A percentile compares a stretch with the other conserved stretches of the same genome.
phyloP scores from a whole-genome alignment of 2,797 vertebrate genomes.

The Mionectes olivaceus region DNA sequence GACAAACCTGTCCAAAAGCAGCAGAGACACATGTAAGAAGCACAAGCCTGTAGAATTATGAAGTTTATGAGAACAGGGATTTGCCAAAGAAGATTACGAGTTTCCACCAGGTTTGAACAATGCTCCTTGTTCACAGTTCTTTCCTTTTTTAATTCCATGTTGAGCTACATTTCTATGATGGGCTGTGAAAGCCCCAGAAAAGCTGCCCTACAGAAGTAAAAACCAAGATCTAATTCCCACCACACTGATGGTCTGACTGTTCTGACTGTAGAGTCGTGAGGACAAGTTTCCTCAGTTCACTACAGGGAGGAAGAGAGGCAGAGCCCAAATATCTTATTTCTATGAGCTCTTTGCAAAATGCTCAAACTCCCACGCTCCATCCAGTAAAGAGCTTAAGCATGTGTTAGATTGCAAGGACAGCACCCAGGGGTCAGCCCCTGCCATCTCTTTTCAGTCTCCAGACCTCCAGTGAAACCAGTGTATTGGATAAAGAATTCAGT shows the following conservation, averaged over 20 bases:
- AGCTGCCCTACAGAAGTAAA: neutral
- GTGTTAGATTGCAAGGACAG: neutral
- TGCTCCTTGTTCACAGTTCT: neutral
- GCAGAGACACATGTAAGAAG: slow-evolving; percentile 50
- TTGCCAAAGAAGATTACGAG: slow-evolving; percentile 61
- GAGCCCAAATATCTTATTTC: neutral
- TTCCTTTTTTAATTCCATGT: slow-evolving; percentile 25
- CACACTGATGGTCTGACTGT: neutral
- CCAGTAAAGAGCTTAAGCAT: neutral
- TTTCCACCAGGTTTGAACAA: slow-evolving; percentile 29
- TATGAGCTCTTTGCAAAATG: neutral
- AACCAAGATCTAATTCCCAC: neutral
- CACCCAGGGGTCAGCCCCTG: neutral
- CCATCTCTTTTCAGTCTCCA: neutral
- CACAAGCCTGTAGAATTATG: neutral
- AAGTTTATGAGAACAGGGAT: slow-evolving; percentile 16
- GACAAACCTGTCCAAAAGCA: slow-evolving; percentile 84
- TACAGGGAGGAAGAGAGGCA: neutral
- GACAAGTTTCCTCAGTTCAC: neutral
- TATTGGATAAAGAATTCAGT: neutral
- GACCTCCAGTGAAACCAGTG: neutral
- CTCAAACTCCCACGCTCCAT: neutral
- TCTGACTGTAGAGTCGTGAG: neutral
- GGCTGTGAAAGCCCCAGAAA: neutral
- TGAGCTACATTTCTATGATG: neutral